Conservation (phyloP, 2,888 invertebrate species). For the Nymphalis polychloros region DNA sequence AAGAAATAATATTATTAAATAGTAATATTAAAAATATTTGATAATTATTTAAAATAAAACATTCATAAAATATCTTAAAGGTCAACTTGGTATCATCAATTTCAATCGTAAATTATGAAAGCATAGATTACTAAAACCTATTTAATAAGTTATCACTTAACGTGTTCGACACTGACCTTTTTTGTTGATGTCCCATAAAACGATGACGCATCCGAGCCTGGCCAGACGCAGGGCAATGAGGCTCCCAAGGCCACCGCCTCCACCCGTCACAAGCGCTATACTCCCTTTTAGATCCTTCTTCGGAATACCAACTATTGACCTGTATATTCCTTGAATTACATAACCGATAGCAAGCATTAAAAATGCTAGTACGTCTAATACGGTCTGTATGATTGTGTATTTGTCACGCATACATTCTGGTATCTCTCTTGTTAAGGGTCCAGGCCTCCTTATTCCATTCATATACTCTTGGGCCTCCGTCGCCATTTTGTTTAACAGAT, state of each 20-base stretch:
- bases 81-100: no score
- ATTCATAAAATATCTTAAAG: no score
- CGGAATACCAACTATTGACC: constrained; percentile 83
- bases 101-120: no score
- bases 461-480: constrained; percentile 69
- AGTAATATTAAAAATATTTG: no score
- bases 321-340: constrained; percentile 81
- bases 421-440: constrained; percentile 73
- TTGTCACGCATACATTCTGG: constrained; percentile 77
- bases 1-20: no score
- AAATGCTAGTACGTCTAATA: constrained; percentile 82
- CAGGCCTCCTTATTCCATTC: constrained; percentile 67
- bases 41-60: no score
- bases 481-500: constrained; percentile 46
- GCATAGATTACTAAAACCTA: no score
- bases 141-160: not conserved
- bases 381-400: constrained; percentile 76
- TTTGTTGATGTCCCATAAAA: constrained; percentile 95
- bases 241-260: constrained; percentile 92
- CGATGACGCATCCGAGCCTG: constrained; percentile 88
- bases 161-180: constrained; percentile 82
- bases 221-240: constrained; percentile 88
- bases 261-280: constrained; percentile 93
- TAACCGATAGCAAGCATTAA: constrained; percentile 72
- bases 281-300: constrained; percentile 88